Conservation (phyloP, 2,113 vertebrate genomes). For the Myiopsitta monachus region DNA sequence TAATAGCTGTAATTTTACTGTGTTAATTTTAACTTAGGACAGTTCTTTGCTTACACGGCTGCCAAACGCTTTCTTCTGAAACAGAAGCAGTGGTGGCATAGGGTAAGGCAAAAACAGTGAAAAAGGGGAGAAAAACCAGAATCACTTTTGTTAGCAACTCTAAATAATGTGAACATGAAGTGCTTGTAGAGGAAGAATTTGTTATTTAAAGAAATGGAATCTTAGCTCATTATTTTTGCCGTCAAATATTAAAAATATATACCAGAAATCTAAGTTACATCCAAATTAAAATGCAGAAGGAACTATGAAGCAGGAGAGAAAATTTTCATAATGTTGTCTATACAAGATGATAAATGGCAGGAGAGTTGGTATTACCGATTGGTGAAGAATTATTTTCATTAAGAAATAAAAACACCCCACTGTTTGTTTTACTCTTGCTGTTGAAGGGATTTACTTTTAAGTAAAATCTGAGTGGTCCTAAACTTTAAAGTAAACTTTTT, state of each 20-base stretch:
- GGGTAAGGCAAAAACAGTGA: neutral
- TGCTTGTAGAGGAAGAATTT: neutral
- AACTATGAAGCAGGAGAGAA: neutral
- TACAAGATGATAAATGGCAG: neutral
- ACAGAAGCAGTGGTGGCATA: accelerated
- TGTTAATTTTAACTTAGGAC: neutral
- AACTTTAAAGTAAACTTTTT: neutral
- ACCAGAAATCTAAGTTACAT: neutral
- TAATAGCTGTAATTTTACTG: neutral
- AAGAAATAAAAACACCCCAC: neutral
- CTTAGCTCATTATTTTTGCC: neutral
- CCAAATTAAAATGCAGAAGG: neutral
- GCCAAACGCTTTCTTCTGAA: neutral
- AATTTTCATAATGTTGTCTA: neutral
- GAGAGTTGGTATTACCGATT: neutral
- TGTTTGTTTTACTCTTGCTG: neutral
- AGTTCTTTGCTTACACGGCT: neutral
- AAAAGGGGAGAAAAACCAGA: neutral
- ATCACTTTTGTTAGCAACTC: neutral
- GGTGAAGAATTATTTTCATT: neutral
- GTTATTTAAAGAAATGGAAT: neutral
- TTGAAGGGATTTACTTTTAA: neutral
- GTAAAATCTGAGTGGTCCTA: neutral
- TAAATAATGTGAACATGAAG: neutral
- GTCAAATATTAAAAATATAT: neutral